phyloP scores from a whole-genome alignment of 2,797 vertebrate species.

The Emydoidea blandingii region DNA sequence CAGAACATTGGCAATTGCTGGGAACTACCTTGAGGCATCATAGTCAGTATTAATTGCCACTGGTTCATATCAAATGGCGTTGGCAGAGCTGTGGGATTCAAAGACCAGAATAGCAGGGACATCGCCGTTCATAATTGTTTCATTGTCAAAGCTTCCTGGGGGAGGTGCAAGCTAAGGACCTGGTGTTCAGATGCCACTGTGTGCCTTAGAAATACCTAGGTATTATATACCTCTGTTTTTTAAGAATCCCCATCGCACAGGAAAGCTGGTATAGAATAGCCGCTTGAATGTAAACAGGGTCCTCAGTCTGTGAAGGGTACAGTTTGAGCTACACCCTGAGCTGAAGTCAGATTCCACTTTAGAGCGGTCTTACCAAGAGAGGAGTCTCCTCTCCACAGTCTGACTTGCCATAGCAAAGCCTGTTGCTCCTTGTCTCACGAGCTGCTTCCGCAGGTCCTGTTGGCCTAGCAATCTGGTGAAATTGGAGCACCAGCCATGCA shows the following conservation, averaged over 20 bases:
- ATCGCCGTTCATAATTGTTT: background rate
- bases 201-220: background rate
- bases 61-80: fast-evolving
- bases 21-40: background rate
- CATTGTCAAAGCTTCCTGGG: background rate
- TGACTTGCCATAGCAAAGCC: background rate
- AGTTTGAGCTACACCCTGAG: background rate
- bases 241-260: background rate
- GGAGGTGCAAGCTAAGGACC: background rate
- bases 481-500: fast-evolving
- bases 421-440: background rate
- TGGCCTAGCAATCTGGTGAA: background rate
- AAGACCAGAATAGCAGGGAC: background rate
- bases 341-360: background rate
- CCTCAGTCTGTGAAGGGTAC: background rate
- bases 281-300: background rate
- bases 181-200: background rate
- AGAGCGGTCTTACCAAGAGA: background rate
- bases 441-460: background rate
- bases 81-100: background rate
- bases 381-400: background rate
- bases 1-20: background rate
- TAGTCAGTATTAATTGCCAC: background rate
- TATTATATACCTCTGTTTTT: background rate
- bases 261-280: background rate